phyloP scores from a whole-genome alignment of 30 jellyfish, hydroid and myxozoan species.

The Aurelia aurita complex sp. Pacific region DNA sequence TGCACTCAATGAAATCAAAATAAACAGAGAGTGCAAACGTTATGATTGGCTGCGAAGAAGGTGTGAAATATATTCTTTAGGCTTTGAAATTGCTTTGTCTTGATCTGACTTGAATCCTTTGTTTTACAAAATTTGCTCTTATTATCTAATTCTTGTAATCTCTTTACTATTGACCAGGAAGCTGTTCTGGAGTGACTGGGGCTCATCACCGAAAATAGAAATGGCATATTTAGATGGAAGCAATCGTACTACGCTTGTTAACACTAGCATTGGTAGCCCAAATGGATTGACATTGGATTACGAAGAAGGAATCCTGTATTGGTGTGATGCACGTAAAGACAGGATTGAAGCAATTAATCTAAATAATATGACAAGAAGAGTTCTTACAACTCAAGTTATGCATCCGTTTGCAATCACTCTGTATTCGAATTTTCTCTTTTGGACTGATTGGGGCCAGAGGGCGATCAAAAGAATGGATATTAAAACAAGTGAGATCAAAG shows the following conservation, averaged over 20 bases:
- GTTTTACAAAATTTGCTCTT: no score
- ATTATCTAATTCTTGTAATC: no score
- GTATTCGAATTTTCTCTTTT: conserved; percentile 41
- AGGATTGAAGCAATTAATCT: conserved; percentile 62
- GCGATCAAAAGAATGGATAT: conserved; percentile 55
- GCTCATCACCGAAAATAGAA: conserved; percentile 80
- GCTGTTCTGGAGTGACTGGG: conserved; percentile 98
- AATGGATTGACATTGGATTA: conserved; percentile 86
- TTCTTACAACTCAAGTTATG: conserved; percentile 13
- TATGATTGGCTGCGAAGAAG: no score
- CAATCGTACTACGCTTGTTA: conserved; percentile 57
- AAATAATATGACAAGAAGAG: conserved; percentile 51
- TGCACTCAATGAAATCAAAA: no score
- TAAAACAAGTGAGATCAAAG: conserved; percentile 23
- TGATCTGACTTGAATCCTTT: no score
- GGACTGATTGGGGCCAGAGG: conserved; percentile 96
- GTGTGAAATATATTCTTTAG: no score
- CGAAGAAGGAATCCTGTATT: conserved; percentile 61
- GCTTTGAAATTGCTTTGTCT: no score
- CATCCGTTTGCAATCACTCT: conserved; percentile 92
- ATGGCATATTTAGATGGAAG: conserved; percentile 76
- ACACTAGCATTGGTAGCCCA: conserved; percentile 67
- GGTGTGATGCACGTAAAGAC: conserved; percentile 97
- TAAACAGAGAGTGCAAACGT: no score
- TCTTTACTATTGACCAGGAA: conserved; percentile 33